Percentiles rank a stretch among this genome's conserved stretches.
phyloP scores from a whole-genome alignment of 2,113 vertebrate genomes.

The Nothoprocta pentlandii region DNA sequence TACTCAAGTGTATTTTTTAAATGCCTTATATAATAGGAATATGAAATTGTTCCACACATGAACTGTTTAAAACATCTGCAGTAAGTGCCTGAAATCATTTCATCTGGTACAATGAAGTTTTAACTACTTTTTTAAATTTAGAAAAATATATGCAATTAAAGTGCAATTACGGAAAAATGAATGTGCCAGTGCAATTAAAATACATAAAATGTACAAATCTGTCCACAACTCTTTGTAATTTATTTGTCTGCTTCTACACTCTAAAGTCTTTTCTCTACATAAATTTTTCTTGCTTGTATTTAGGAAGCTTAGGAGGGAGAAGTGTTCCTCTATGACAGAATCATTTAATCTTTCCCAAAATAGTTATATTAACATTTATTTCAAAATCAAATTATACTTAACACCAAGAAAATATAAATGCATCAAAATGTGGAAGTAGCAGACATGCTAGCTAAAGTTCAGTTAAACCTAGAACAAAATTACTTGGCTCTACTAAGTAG shows the following conservation, averaged over 20 bases:
- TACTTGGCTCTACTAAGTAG: not conserved
- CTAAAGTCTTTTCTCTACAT: not conserved
- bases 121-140: constrained; percentile 80
- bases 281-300: constrained; percentile 10
- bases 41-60: constrained; percentile 74
- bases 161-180: constrained; percentile 77
- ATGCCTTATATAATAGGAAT: constrained; percentile 64
- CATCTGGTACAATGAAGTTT: constrained; percentile 61
- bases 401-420: not conserved
- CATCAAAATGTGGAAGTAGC: not conserved
- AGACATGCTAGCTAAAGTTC: not conserved
- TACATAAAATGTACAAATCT: constrained; percentile 38
- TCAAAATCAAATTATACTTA: constrained; percentile 28
- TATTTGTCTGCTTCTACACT: constrained; percentile 23
- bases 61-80: constrained; percentile 67
- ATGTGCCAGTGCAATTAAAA: constrained; percentile 75
- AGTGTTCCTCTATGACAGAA: not conserved
- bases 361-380: constrained; percentile 45
- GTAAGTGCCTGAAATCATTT: constrained; percentile 66
- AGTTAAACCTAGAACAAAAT: not conserved
- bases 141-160: constrained; percentile 80
- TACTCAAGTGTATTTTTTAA: constrained; percentile 62
- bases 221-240: not conserved
- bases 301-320: not conserved
- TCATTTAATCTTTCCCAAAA: constrained; percentile 29